Evolutionary conservation across 2,113 vertebrate genomes (phyloP).

Genomic region (Amphilophus citrinellus): DNA sequence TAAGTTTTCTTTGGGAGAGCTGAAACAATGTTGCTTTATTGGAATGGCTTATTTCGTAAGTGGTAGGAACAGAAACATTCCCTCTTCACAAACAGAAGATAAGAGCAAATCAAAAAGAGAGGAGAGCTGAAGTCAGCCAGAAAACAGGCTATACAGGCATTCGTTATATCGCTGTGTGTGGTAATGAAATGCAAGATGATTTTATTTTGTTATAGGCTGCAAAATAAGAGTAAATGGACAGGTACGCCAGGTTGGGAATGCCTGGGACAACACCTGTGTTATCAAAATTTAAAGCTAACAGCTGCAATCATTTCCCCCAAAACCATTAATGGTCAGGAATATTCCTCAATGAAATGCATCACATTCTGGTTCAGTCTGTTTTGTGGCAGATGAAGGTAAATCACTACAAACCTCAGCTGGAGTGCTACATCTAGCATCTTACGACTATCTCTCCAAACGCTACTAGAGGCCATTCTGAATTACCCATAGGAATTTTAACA

Average conservation of each 20-base stretch:
- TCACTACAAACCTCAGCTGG: not conserved
- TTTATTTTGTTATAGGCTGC: constrained; percentile 1
- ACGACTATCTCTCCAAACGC: constrained; percentile 19
- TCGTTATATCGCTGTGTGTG: not conserved
- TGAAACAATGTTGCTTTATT: constrained; percentile 53
- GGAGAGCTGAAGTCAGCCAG: constrained; percentile 21
- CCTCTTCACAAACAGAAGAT: constrained; percentile 46
- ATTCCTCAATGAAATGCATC: constrained; percentile 14
- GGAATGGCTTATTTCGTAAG: constrained; percentile 34
- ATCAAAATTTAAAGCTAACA: constrained; percentile 36
- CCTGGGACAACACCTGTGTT: constrained; percentile 1
- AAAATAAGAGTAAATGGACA: constrained; percentile 17
- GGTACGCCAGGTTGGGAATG: constrained; percentile 23
- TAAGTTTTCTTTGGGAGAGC: constrained; percentile 35
- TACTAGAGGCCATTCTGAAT: constrained; percentile 57
- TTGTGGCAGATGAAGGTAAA: constrained; percentile 16
- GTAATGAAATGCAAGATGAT: not conserved
- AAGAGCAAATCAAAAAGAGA: constrained; percentile 35
- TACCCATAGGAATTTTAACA: constrained; percentile 70
- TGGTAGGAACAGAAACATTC: constrained; percentile 58
- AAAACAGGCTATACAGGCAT: constrained; percentile 4
- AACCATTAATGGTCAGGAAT: constrained; percentile 6
- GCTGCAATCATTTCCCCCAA: constrained; percentile 1
- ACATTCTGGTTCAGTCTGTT: constrained; percentile 17
- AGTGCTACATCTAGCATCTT: not conserved